phyloP scores from a whole-genome alignment of 2,888 invertebrate species.

The Chironomus tentans region DNA sequence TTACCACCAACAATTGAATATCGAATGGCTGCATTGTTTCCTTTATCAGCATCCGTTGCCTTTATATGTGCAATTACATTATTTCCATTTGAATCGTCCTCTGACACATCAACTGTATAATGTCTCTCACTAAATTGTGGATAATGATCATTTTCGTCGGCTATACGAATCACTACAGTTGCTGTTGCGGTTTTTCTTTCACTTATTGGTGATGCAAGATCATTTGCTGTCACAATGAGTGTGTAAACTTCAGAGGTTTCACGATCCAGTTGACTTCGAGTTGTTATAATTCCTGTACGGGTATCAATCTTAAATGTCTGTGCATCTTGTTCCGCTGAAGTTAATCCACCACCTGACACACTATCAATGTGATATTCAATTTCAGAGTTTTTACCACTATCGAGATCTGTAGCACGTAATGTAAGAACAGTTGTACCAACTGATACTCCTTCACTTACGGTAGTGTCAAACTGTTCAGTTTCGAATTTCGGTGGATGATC shows the following conservation, averaged over 20 bases:
- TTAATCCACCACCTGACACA: slow-evolving; percentile 54
- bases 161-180: slow-evolving; percentile 68
- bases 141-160: slow-evolving; percentile 90
- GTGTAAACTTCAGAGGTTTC: slow-evolving; percentile 79
- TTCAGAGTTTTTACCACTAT: slow-evolving; percentile 82
- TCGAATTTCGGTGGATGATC: slow-evolving; percentile 93
- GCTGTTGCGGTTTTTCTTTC: slow-evolving; percentile 73
- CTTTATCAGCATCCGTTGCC: slow-evolving; percentile 88
- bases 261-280: slow-evolving; percentile 72
- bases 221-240: slow-evolving; percentile 74
- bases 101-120: slow-evolving; percentile 77
- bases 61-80: slow-evolving; percentile 75
- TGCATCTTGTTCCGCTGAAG: slow-evolving; percentile 55
- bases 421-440: slow-evolving; percentile 82
- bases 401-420: slow-evolving; percentile 84
- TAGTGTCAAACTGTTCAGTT: slow-evolving; percentile 79
- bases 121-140: slow-evolving; percentile 86
- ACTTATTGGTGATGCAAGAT: slow-evolving; percentile 71
- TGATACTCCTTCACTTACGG: slow-evolving; percentile 79
- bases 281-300: slow-evolving; percentile 76
- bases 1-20: slow-evolving; percentile 95
- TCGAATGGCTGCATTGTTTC: slow-evolving; percentile 83
- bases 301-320: slow-evolving; percentile 80
- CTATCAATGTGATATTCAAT: slow-evolving; percentile 70
- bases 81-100: slow-evolving; percentile 76